Evolutionary conservation across 2,888 invertebrate species (phyloP).

Genomic region (Drepanosiphum platanoidis): DNA sequence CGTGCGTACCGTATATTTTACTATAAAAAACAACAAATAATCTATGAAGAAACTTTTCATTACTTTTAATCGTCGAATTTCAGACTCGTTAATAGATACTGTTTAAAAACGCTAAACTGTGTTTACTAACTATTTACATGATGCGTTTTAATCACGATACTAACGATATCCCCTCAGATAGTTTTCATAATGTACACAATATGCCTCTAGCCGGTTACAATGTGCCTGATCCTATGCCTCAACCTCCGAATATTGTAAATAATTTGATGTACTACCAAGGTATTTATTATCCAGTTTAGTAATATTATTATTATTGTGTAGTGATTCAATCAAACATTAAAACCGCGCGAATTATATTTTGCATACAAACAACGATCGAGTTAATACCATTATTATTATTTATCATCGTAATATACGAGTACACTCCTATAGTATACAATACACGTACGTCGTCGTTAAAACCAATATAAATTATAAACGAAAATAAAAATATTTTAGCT

Average conservation of each 20-base stretch:
- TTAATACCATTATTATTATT: too few relatives aligned
- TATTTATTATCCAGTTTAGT: conserved; percentile 21
- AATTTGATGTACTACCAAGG: conserved; percentile 50
- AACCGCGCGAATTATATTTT: neutral
- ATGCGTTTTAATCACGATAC: conserved; percentile 39
- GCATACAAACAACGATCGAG: too few relatives aligned
- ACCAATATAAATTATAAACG: too few relatives aligned
- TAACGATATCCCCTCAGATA: neutral
- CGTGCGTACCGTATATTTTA: neutral
- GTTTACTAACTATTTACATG: conserved; percentile 1
- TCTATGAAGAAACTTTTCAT: neutral
- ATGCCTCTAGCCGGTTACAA: neutral
- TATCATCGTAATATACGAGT: neutral
- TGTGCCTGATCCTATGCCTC: neutral
- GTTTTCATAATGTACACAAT: neutral
- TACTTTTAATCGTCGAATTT: neutral
- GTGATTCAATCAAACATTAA: neutral
- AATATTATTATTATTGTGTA: neutral
- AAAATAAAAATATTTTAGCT: too few relatives aligned
- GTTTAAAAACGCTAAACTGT: neutral
- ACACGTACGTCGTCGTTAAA: too few relatives aligned
- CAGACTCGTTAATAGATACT: neutral
- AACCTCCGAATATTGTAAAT: conserved; percentile 28
- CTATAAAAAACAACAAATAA: too few relatives aligned
- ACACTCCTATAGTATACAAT: neutral